phyloP scores from a whole-genome alignment of 1,140 invertebrate species.

The Aplysia californica region DNA sequence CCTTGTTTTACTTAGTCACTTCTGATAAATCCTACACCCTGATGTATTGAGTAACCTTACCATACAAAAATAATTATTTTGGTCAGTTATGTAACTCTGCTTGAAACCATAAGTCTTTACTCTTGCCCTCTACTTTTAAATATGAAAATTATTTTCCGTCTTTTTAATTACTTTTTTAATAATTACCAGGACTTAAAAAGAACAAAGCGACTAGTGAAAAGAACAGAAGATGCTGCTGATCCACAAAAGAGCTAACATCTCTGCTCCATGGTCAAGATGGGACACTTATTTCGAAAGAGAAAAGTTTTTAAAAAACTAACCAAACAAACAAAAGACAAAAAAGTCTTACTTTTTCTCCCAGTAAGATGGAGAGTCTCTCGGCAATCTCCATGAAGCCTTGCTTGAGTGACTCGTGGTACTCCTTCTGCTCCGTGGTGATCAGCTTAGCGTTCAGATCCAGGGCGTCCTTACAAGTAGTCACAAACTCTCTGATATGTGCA shows the following conservation, averaged over 20 bases:
- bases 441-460: slow-evolving; percentile 88
- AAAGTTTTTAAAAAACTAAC: neutral
- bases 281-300: neutral
- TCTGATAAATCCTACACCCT: too few species aligned
- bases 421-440: slow-evolving; percentile 85
- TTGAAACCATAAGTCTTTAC: too few species aligned
- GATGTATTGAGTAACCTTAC: too few species aligned
- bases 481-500: slow-evolving; percentile 88
- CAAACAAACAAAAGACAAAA: neutral
- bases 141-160: too few species aligned
- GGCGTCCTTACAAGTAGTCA: slow-evolving; percentile 86
- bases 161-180: too few species aligned
- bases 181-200: neutral
- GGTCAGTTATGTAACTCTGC: too few species aligned
- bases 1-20: too few species aligned
- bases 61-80: too few species aligned
- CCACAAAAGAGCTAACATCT: too few species aligned
- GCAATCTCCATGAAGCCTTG: slow-evolving; percentile 89
- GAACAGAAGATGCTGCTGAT: too few species aligned
- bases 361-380: slow-evolving; percentile 73
- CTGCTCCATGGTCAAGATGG: neutral
- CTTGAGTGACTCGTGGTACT: slow-evolving; percentile 88
- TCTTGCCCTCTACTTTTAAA: too few species aligned
- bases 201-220: neutral
- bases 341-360: slow-evolving; percentile 62